These are phyloP conservation scores for Paraplagusia blochii DNA, from an alignment of 2,113 vertebrate species.

Conservation along the genomic window DNA sequence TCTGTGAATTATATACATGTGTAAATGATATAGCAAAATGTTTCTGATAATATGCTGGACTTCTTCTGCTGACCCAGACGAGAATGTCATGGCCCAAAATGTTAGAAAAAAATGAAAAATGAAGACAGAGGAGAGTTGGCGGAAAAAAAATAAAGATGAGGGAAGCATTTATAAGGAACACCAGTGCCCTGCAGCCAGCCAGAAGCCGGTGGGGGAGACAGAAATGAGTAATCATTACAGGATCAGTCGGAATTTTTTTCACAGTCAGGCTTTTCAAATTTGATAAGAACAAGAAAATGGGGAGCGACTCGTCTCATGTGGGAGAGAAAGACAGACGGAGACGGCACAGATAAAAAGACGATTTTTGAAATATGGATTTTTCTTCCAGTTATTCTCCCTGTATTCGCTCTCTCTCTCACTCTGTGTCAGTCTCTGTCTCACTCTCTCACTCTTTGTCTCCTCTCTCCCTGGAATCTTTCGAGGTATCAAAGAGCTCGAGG, in stretches of 20 bases:
- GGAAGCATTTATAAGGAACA: constrained; percentile 33
- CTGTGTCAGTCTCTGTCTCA: constrained; percentile 1
- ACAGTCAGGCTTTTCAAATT: constrained; percentile 46
- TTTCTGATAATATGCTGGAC: constrained; percentile 71
- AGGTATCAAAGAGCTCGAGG: constrained; percentile 5
- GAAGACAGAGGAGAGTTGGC: background rate
- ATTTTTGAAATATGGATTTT: constrained; percentile 39
- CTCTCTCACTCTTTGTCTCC: constrained; percentile 9
- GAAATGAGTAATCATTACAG: constrained; percentile 36
- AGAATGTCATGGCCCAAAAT: constrained; percentile 16
- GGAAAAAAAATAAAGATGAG: constrained; percentile 1
- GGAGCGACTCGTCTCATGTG: constrained; percentile 26
- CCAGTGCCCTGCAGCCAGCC: constrained; percentile 26
- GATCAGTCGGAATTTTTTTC: constrained; percentile 50
- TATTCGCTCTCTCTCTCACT: constrained; percentile 6
- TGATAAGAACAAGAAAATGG: constrained; percentile 44
- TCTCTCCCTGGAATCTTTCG: constrained; percentile 2
- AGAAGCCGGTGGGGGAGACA: constrained; percentile 20
- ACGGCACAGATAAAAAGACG: constrained; percentile 14
- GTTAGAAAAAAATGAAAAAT: background rate
- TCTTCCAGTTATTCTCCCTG: constrained; percentile 8
- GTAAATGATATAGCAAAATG: constrained; percentile 70
- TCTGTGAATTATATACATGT: constrained; percentile 71
- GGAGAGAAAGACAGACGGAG: constrained; percentile 17
- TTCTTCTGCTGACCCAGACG: constrained; percentile 44